Evolutionary conservation across 1,140 invertebrate species (phyloP).

Genomic region (Rhagoletis zephyria): DNA sequence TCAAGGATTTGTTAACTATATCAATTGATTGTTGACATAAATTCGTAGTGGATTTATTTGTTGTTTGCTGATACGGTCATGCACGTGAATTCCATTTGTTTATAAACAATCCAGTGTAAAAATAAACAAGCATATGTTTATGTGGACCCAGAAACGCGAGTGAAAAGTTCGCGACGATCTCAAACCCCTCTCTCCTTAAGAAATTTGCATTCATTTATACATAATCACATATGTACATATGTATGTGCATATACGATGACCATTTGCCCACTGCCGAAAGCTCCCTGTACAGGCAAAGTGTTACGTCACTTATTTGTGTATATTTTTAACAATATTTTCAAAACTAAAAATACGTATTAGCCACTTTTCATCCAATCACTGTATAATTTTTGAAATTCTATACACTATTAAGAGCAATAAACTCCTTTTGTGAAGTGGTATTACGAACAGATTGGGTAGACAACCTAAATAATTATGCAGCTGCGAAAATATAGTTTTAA

Average conservation of each 20-base stretch:
- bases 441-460: too few species aligned
- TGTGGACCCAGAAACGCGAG: background rate
- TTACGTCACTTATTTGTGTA: constrained; percentile 49
- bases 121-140: constrained; percentile 3
- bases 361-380: background rate
- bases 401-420: too few species aligned
- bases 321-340: constrained; percentile 40
- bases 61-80: background rate
- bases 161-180: too few species aligned
- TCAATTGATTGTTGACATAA: too few species aligned
- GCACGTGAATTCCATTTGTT: constrained; percentile 44
- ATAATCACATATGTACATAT: too few species aligned
- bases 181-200: background rate
- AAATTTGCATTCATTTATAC: background rate
- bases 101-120: constrained; percentile 14
- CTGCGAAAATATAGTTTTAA: background rate
- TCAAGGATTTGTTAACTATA: background rate
- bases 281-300: background rate
- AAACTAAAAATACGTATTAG: constrained; percentile 15
- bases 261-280: background rate
- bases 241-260: too few species aligned
- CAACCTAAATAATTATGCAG: background rate
- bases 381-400: background rate
- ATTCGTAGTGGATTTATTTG: too few species aligned
- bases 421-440: too few species aligned